phyloP scores from a whole-genome alignment of 1,140 invertebrate species.

The Macrobrachium rosenbergii region DNA sequence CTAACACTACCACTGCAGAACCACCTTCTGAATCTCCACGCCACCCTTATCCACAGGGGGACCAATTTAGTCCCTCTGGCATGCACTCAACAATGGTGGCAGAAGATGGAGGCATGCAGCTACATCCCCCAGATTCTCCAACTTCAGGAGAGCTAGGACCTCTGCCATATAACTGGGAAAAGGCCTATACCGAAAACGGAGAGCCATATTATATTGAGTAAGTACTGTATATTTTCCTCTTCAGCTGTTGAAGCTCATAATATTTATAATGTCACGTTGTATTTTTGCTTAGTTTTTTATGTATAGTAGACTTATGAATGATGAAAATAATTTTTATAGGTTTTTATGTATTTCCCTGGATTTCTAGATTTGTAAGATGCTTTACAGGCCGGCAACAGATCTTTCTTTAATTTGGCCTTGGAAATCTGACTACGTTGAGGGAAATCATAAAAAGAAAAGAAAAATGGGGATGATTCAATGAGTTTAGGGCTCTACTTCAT shows the following conservation, averaged over 20 bases:
- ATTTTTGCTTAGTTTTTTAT: too few relatives aligned
- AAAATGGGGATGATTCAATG: too few relatives aligned
- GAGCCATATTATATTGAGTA: slow-evolving; percentile 99
- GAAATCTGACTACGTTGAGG: too few relatives aligned
- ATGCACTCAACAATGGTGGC: slow-evolving; percentile 46
- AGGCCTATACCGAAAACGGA: slow-evolving; percentile 95
- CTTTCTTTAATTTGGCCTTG: too few relatives aligned
- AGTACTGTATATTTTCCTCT: slow-evolving; percentile 71
- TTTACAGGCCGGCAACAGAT: too few relatives aligned
- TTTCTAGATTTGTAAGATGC: too few relatives aligned
- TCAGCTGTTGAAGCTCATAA: neutral
- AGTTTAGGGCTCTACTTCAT: too few relatives aligned
- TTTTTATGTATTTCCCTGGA: too few relatives aligned
- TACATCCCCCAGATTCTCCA: slow-evolving; percentile 51
- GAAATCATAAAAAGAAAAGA: too few relatives aligned
- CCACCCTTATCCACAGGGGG: slow-evolving; percentile 64
- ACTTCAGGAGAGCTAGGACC: slow-evolving; percentile 81
- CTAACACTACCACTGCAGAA: slow-evolving; percentile 68
- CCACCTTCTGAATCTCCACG: slow-evolving; percentile 67
- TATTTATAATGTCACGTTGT: too few relatives aligned
- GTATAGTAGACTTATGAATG: too few relatives aligned
- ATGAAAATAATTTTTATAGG: too few relatives aligned
- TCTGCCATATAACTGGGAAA: slow-evolving; percentile 95
- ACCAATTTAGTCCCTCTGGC: slow-evolving; percentile 43
- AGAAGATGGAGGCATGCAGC: slow-evolving; percentile 57